A percentile compares a stretch with the other conserved stretches of the same genome.
phyloP scores from a whole-genome alignment of 2,888 invertebrate species.

The Dolichomitus sp. region DNA sequence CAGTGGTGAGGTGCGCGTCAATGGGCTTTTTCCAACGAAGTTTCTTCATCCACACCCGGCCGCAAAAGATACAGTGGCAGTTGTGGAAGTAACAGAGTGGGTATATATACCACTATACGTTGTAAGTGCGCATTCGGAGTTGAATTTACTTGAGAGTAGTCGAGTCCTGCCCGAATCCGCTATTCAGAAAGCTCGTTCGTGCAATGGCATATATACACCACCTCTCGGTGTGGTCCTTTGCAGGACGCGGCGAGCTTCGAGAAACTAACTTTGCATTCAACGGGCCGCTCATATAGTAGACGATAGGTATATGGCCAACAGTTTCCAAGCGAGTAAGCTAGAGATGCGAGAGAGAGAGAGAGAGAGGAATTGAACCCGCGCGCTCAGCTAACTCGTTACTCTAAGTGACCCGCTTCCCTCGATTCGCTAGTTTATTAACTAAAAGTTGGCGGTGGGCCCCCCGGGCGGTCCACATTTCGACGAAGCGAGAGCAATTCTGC shows the following conservation, averaged over 20 bases:
- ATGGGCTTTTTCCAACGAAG: constrained; percentile 45
- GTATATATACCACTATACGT: constrained; percentile 1
- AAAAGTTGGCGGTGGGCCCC: constrained; percentile 71
- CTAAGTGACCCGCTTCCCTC: constrained; percentile 75
- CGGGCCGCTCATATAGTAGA: constrained; percentile 25
- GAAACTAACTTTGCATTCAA: constrained; percentile 66
- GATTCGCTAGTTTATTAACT: constrained; percentile 75
- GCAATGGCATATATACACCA: constrained; percentile 14
- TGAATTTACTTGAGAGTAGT: constrained; percentile 45
- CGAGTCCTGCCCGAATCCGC: constrained; percentile 52
- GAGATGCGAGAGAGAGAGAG: constrained; percentile 23
- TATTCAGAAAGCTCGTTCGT: constrained; percentile 44
- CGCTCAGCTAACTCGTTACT: constrained; percentile 71
- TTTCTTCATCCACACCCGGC: constrained; percentile 41
- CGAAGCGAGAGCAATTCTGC: constrained; percentile 54
- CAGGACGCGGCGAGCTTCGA: constrained; percentile 42
- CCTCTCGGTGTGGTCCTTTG: constrained; percentile 38
- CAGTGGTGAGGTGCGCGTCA: constrained; percentile 12
- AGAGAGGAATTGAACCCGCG: constrained; percentile 23
- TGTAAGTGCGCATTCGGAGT: constrained; percentile 51
- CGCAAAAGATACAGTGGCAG: constrained; percentile 23
- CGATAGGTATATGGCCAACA: constrained; percentile 37
- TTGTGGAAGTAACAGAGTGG: constrained; percentile 9
- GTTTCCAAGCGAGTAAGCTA: constrained; percentile 64
- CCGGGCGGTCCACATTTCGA: constrained; percentile 55